Conservation (phyloP, 2,888 invertebrate genomes). For the Oeneis ivallda region DNA sequence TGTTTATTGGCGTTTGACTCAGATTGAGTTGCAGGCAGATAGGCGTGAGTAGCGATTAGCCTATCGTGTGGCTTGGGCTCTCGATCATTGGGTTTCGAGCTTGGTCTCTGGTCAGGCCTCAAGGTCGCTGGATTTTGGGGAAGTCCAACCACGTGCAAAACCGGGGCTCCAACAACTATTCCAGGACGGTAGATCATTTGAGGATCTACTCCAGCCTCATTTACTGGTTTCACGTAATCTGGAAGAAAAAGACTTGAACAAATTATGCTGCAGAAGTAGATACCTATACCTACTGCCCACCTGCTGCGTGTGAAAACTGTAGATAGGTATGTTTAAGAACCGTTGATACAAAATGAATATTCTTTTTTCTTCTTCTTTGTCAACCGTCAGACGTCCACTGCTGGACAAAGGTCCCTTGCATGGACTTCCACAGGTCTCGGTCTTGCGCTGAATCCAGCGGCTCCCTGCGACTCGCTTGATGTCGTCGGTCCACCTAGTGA, state of each 20-base stretch:
- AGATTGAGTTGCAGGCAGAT: constrained; percentile 14
- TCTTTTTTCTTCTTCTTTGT: too few relatives aligned
- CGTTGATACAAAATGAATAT: too few relatives aligned
- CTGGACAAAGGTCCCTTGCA: too few relatives aligned
- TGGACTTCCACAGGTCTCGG: too few relatives aligned
- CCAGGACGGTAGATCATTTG: constrained; percentile 57
- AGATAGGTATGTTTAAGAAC: too few relatives aligned
- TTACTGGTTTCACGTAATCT: constrained; percentile 69
- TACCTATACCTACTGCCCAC: too few relatives aligned
- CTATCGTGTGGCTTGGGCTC: constrained; percentile 26
- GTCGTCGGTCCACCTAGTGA: too few relatives aligned
- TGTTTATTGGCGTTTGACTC: constrained; percentile 36
- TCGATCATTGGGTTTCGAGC: constrained; percentile 22
- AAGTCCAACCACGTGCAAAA: constrained; percentile 61
- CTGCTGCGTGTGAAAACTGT: too few relatives aligned
- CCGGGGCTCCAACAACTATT: constrained; percentile 64
- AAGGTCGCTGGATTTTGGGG: constrained; percentile 46
- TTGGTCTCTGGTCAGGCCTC: constrained; percentile 16
- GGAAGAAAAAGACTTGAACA: constrained; percentile 39
- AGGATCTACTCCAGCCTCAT: constrained; percentile 53
- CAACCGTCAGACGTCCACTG: too few relatives aligned
- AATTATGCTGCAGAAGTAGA: too few relatives aligned
- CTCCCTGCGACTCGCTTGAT: too few relatives aligned
- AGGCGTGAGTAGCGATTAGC: constrained; percentile 21
- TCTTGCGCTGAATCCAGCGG: too few relatives aligned